Evolutionary conservation across 1,140 invertebrate genomes (phyloP), one percentile per base, ranked within the genome.

Genomic region (Tyrophagus putrescentiae): DNA sequence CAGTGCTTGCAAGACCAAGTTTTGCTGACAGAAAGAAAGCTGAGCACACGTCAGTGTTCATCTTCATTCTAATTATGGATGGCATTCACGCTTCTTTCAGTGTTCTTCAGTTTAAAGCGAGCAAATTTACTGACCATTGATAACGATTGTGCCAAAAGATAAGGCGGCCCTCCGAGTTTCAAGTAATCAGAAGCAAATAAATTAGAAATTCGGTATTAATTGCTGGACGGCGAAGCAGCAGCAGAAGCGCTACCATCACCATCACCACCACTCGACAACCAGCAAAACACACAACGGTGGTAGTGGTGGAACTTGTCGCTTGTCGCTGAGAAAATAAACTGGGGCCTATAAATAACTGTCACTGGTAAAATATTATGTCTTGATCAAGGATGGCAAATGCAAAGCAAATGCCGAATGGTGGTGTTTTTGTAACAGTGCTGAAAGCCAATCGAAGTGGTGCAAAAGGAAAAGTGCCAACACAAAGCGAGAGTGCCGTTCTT

Each of bases 1-100:
- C n/a, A n/a, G n/a, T n/a, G n/a, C n/a, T n/a, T n/a, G n/a, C n/a
- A n/a, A n/a, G n/a, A n/a, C n/a, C n/a, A n/a, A n/a, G n/a, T n/a
- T n/a, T n/a, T n/a, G n/a, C n/a, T n/a, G n/a, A n/a, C n/a, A n/a
- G n/a, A n/a, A n/a, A n/a, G n/a, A n/a, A n/a, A n/a, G n/a, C n/a
- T n/a, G n/a, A n/a, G n/a, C n/a, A n/a, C n/a, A n/a, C n/a, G n/a
- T n/a, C n/a, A n/a, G n/a, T n/a, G n/a, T n/a, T n/a, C n/a, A n/a
- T 48, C 18, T 6, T 48, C 7, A 48, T 48, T 48, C 45, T 48
- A 48, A 48, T 48, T 48, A 48, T 48, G 45, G 45, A 48, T 48
- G 45, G 45, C 45, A 48, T 48, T 48, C 45, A 48, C 45, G 45
- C 45, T 48, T 21, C 7, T 9, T 21, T 18, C 23, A 48, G 7